Conservation (phyloP, 2,113 vertebrate genomes). For the Hemibagrus wyckioides region DNA sequence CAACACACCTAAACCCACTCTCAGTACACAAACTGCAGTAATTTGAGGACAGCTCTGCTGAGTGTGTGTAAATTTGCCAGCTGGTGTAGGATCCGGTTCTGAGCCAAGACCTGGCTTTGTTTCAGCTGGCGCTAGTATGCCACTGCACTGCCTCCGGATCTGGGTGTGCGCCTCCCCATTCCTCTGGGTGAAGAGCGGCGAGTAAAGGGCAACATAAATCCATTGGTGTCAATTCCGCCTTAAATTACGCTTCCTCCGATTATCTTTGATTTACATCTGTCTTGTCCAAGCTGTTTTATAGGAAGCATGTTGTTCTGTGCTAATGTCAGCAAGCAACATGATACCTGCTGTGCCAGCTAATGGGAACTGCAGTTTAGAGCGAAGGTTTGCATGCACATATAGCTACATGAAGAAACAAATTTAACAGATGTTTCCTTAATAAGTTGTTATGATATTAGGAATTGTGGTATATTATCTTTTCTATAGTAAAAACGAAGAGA, state of each 20-base stretch:
- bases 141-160: conserved; percentile 30
- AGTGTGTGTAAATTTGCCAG: conserved; percentile 63
- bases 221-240: neutral
- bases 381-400: neutral
- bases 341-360: neutral
- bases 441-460: neutral
- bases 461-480: neutral
- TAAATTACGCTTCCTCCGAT: conserved; percentile 14
- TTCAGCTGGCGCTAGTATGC: conserved; percentile 26
- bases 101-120: conserved; percentile 53
- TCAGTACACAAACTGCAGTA: conserved; percentile 23
- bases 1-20: neutral
- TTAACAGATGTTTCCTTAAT: neutral
- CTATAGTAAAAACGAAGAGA: neutral
- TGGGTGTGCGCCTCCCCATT: conserved; percentile 10
- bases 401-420: neutral
- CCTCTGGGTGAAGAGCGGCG: neutral
- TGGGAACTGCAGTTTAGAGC: neutral
- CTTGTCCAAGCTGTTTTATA: neutral
- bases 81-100: conserved; percentile 62
- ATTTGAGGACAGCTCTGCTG: conserved; percentile 58
- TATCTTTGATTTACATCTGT: neutral
- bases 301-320: neutral
- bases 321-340: neutral
- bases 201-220: conserved; percentile 18